These are phyloP conservation scores for Melangyna quadrimaculata DNA, from an alignment of 2,888 invertebrate species.

Conservation along the genomic window DNA sequence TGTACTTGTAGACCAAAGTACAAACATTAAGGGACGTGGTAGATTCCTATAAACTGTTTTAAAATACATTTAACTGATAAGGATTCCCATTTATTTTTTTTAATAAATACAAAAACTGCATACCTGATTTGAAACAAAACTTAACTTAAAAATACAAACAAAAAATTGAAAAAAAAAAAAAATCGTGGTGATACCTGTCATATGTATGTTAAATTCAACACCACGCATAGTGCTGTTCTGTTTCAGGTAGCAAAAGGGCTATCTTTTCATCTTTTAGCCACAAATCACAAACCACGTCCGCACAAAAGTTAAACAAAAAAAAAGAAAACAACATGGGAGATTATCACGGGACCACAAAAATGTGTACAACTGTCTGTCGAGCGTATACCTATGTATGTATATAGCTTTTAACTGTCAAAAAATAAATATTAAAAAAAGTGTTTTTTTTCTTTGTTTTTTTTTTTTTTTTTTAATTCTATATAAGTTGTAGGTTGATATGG, in stretches of 20 bases:
- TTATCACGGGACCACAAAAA: conserved; percentile 47
- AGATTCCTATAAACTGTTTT: no score
- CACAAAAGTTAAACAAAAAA: not conserved
- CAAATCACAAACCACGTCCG: conserved; percentile 5
- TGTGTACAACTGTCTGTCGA: conserved; percentile 61
- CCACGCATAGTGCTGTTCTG: not conserved
- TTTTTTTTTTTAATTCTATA: not conserved
- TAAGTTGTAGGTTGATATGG: not conserved
- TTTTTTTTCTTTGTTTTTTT: not conserved
- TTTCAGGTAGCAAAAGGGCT: conserved; percentile 12
- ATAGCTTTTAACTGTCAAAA: conserved; percentile 55
- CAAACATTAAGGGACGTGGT: no score
- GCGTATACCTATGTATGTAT: conserved; percentile 3
- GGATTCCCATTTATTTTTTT: no score
- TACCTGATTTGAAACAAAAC: not conserved
- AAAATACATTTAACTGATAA: no score
- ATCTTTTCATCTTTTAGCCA: conserved; percentile 16
- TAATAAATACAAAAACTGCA: no score
- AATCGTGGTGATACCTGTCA: not conserved
- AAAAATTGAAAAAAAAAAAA: not conserved
- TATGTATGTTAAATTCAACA: conserved; percentile 15
- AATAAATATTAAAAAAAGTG: not conserved
- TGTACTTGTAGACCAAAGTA: no score
- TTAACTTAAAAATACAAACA: no score
- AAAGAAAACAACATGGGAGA: conserved; percentile 1